Percentiles rank a stretch among this genome's conserved stretches.
phyloP scores from a whole-genome alignment of 2,888 invertebrate species.

The Nebria brevicollis region DNA sequence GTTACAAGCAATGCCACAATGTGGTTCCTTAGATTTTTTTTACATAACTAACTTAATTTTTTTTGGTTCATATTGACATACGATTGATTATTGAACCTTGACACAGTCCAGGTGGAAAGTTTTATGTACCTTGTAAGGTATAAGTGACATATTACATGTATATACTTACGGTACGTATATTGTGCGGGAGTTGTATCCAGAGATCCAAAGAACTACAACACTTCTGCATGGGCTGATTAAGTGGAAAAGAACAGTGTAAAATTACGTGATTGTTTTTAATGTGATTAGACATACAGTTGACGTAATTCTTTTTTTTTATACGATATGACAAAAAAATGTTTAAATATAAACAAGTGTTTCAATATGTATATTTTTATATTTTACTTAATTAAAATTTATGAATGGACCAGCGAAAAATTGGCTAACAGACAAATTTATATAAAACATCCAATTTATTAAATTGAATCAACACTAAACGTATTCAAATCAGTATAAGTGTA shows the following conservation, averaged over 20 bases:
- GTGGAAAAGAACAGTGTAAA: background rate
- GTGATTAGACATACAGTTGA: too few species aligned
- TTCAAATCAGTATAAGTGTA: too few species aligned
- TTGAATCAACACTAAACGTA: too few species aligned
- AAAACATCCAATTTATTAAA: too few species aligned
- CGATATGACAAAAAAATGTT: too few species aligned
- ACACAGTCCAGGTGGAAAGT: constrained; percentile 40
- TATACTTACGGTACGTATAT: background rate
- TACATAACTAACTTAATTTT: background rate
- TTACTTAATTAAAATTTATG: too few species aligned
- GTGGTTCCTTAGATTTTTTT: background rate
- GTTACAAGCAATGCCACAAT: background rate
- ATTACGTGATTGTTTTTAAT: background rate
- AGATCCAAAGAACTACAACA: background rate
- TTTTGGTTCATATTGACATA: background rate
- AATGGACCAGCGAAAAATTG: too few species aligned
- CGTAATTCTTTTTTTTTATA: too few species aligned
- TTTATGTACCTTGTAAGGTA: constrained; percentile 28
- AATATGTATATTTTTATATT: too few species aligned
- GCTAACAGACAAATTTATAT: too few species aligned
- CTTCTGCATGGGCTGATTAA: background rate
- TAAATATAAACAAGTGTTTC: too few species aligned
- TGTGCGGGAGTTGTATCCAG: constrained; percentile 3
- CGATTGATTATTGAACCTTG: constrained; percentile 29
- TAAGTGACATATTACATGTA: background rate